phyloP scores from a whole-genome alignment of 2,113 vertebrate genomes.

The Prietella phreatophila region DNA sequence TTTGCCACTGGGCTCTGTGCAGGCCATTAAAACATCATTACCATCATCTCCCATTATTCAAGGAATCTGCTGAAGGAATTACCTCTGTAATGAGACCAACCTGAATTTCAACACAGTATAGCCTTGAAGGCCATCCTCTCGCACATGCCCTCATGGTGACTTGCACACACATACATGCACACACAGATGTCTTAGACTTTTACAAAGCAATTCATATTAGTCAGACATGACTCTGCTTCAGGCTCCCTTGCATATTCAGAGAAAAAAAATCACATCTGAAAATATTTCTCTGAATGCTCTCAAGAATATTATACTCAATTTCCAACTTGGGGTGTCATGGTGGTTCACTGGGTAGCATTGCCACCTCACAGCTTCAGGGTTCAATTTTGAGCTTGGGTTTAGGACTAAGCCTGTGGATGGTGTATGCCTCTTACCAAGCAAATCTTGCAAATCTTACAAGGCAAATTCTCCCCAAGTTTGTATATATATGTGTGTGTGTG shows the following conservation, averaged over 20 bases:
- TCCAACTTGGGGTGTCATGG: background rate
- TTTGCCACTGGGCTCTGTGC: slow-evolving; percentile 70
- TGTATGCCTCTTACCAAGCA: background rate
- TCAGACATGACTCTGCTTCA: slow-evolving; percentile 23
- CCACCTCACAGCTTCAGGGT: background rate
- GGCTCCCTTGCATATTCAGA: background rate
- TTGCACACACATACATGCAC: slow-evolving; percentile 22
- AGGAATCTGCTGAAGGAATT: slow-evolving; percentile 72
- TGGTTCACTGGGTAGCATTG: background rate
- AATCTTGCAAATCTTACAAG: background rate
- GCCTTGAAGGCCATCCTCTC: slow-evolving; percentile 34
- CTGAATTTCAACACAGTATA: slow-evolving; percentile 59
- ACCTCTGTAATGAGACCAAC: slow-evolving; percentile 75
- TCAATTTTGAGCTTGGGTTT: background rate
- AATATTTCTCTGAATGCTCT: background rate
- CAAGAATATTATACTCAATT: background rate
- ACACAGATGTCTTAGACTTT: slow-evolving; percentile 16
- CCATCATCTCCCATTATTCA: slow-evolving; percentile 69
- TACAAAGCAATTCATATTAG: slow-evolving; percentile 16
- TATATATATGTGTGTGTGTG: background rate
- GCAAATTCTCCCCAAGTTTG: background rate
- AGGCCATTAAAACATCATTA: slow-evolving; percentile 78
- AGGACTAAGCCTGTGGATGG: background rate
- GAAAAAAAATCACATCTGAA: background rate
- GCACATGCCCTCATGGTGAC: slow-evolving; percentile 29